These are phyloP conservation scores for Rhingia rostrata DNA, from an alignment of 2,888 invertebrate genomes.

Conservation along the genomic window DNA sequence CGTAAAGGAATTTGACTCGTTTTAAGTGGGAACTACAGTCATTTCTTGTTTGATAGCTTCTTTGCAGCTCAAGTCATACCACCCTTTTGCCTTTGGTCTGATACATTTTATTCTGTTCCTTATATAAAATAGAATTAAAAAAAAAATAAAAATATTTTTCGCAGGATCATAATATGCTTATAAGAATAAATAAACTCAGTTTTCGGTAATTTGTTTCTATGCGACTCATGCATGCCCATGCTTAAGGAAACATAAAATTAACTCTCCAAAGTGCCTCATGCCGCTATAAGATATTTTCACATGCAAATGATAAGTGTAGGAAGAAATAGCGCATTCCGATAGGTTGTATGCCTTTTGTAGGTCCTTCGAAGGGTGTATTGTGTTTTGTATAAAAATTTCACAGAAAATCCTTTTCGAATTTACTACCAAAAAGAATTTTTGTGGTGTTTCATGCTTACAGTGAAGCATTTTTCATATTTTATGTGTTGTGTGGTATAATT, in stretches of 20 bases:
- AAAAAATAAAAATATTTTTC: no score
- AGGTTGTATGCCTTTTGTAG: slow-evolving; percentile 1
- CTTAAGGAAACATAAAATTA: slow-evolving; percentile 33
- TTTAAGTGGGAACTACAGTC: no score
- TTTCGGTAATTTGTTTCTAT: slow-evolving; percentile 54
- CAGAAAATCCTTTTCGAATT: background rate
- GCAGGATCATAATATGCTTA: no score
- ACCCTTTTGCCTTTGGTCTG: no score
- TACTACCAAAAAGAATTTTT: background rate
- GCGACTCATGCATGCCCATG: slow-evolving; percentile 67
- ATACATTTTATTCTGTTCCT: no score
- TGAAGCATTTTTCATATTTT: slow-evolving; percentile 2
- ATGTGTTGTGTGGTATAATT: background rate
- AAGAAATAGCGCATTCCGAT: slow-evolving; percentile 23
- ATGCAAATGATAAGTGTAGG: slow-evolving; percentile 52
- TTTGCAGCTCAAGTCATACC: no score
- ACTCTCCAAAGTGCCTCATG: slow-evolving; percentile 39
- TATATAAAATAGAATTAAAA: no score
- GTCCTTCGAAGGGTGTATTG: slow-evolving; percentile 3
- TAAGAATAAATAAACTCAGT: slow-evolving; percentile 23
- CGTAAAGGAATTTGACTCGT: no score
- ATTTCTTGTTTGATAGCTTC: no score
- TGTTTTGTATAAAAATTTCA: background rate
- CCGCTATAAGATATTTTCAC: slow-evolving; percentile 28
- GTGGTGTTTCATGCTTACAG: slow-evolving; percentile 12